A percentile compares a stretch with the other conserved stretches of the same genome.
These are phyloP conservation scores for Eulemur rubriventer DNA, from an alignment of 2,797 vertebrate species.

Conservation along the genomic window DNA sequence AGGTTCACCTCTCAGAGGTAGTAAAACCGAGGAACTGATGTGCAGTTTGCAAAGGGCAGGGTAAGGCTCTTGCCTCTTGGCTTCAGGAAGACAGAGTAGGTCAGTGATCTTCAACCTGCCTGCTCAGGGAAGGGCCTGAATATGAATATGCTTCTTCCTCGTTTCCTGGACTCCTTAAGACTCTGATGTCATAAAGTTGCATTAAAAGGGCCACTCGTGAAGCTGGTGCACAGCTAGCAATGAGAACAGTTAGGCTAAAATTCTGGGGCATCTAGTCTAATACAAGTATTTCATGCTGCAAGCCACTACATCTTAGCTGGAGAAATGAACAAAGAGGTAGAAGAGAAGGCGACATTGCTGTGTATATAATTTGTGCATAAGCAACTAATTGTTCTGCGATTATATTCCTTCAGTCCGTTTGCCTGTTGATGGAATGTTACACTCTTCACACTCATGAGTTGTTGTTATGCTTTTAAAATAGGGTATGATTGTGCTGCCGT, in stretches of 20 bases:
- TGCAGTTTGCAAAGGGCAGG: not conserved
- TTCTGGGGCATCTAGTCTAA: not conserved
- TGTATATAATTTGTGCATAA: not conserved
- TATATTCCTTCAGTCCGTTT: constrained; percentile 14
- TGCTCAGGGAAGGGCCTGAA: not conserved
- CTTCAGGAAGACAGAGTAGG: not conserved
- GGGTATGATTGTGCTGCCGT: constrained; percentile 64
- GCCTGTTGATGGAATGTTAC: constrained; percentile 47
- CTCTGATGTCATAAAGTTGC: not conserved
- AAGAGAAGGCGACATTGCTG: not conserved
- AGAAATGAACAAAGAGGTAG: not conserved
- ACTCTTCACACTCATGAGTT: constrained; percentile 43
- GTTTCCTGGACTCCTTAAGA: not conserved
- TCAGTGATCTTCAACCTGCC: not conserved
- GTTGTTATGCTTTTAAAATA: constrained; percentile 72
- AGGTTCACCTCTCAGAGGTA: not conserved
- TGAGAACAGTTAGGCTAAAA: not conserved
- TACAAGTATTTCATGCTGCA: not conserved
- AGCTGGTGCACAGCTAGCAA: not conserved
- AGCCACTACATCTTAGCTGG: not conserved
- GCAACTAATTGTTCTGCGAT: not conserved
- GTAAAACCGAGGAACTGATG: not conserved
- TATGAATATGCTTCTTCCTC: not conserved
- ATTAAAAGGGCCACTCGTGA: not conserved
- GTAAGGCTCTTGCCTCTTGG: not conserved